Conservation (phyloP, 2,888 invertebrate species). For the Pterostichus madidus region DNA sequence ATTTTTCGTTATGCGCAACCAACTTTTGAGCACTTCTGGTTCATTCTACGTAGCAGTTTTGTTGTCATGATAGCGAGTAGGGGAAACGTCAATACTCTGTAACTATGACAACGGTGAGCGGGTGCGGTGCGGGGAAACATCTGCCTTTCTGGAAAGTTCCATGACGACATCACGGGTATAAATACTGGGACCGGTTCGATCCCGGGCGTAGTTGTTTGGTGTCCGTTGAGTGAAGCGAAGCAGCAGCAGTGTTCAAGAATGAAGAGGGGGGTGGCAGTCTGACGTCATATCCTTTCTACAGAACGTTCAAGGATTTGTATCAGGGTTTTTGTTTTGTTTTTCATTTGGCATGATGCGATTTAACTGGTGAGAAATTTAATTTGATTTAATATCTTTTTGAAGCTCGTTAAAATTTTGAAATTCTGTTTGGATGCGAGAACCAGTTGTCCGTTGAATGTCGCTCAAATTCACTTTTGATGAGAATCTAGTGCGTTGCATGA, state of each 20-base stretch:
- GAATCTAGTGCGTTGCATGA: conserved; percentile 48
- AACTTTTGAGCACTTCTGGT: conserved; percentile 41
- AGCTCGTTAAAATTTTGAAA: conserved; percentile 19
- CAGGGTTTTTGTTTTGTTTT: conserved; percentile 61
- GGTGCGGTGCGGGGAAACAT: conserved; percentile 17
- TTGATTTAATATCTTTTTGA: conserved; percentile 36
- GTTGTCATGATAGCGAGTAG: conserved; percentile 32
- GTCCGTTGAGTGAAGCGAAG: conserved; percentile 9
- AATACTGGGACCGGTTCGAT: conserved; percentile 11
- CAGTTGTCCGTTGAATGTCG: conserved; percentile 35
- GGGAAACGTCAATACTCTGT: conserved; percentile 61
- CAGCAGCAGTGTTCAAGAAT: conserved; percentile 17
- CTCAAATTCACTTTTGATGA: background rate
- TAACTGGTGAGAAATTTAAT: conserved; percentile 60
- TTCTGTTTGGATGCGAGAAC: conserved; percentile 25
- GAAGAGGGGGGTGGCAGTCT: conserved; percentile 49
- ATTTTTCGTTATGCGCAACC: background rate
- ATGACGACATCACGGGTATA: conserved; percentile 60
- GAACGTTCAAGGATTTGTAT: conserved; percentile 55
- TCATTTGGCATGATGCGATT: conserved; percentile 55
- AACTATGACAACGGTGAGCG: conserved; percentile 22
- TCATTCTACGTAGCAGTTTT: conserved; percentile 30
- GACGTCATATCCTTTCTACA: conserved; percentile 45
- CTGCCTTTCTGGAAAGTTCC: conserved; percentile 64
- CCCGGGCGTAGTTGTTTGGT: conserved; percentile 64